Percentiles rank a stretch among this genome's conserved stretches.
These are phyloP conservation scores for Hylyphantes graminicola DNA, from an alignment of 1,140 invertebrate genomes.

Conservation along the genomic window DNA sequence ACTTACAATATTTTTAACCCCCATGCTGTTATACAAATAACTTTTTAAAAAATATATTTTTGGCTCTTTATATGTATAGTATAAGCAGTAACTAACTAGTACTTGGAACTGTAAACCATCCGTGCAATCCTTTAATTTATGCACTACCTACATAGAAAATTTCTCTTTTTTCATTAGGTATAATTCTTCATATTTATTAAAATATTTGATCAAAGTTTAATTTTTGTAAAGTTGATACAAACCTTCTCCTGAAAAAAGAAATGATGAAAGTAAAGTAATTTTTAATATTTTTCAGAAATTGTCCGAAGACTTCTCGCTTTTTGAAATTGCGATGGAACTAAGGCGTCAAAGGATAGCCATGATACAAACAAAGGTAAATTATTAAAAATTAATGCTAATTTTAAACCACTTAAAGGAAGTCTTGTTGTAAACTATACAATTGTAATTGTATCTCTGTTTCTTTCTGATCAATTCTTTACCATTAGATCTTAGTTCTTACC, in stretches of 20 bases:
- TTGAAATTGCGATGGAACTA: conserved; percentile 73
- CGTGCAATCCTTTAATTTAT: too few species aligned
- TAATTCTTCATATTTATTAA: neutral
- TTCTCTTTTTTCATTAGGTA: neutral
- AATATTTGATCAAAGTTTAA: neutral
- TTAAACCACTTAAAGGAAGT: too few species aligned
- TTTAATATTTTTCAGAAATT: conserved; percentile 68
- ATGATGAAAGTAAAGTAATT: neutral
- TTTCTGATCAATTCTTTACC: conserved; percentile 2
- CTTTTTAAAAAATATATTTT: too few species aligned
- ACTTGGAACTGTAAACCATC: too few species aligned
- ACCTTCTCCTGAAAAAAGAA: too few species aligned
- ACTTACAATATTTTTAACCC: too few species aligned
- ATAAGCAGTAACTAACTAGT: too few species aligned
- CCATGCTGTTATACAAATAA: too few species aligned
- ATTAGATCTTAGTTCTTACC: neutral
- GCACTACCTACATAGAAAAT: too few species aligned
- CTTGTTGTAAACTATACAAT: too few species aligned
- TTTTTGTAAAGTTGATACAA: too few species aligned
- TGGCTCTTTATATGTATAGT: too few species aligned
- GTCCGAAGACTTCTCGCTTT: conserved; percentile 72
- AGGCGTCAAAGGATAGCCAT: conserved; percentile 74
- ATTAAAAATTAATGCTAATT: neutral
- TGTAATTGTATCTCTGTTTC: neutral
- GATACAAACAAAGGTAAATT: conserved; percentile 71